Conservation (phyloP, 2,888 invertebrate genomes). For the Cantharis rufa region DNA sequence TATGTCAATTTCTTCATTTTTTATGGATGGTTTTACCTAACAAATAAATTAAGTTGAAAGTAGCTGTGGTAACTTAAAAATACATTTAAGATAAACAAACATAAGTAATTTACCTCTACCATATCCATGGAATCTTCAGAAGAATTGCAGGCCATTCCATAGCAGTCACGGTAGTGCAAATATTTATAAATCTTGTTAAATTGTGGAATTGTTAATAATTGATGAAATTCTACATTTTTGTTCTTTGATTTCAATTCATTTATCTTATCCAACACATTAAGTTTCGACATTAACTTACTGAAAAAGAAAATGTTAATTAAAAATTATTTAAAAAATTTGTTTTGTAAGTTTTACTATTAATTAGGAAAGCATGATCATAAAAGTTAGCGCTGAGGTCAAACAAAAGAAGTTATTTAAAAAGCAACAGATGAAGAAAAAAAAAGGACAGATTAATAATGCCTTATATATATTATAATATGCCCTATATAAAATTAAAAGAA, state of each 20-base stretch:
- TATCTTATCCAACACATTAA: background rate
- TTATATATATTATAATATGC: too few species aligned
- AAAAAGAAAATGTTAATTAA: background rate
- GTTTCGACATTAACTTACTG: background rate
- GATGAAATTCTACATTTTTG: background rate
- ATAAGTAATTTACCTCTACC: background rate
- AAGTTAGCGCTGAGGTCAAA: too few species aligned
- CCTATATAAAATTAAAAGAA: too few species aligned
- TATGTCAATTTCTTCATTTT: background rate
- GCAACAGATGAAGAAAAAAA: too few species aligned
- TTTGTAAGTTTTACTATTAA: too few species aligned
- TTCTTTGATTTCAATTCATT: background rate
- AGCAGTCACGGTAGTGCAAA: background rate
- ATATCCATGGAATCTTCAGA: background rate
- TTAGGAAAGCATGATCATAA: too few species aligned
- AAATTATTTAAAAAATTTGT: background rate
- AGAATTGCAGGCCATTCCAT: background rate
- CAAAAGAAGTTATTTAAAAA: too few species aligned
- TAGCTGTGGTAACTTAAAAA: background rate
- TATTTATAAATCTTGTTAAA: background rate
- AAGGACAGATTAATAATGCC: too few species aligned
- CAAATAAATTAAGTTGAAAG: background rate
- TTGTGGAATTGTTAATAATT: background rate
- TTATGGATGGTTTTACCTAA: background rate
- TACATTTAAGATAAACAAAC: background rate